Evolutionary conservation across 2,797 vertebrate species (phyloP), one percentile per base, ranked within the genome.

Genomic region (Botia almorhae): DNA sequence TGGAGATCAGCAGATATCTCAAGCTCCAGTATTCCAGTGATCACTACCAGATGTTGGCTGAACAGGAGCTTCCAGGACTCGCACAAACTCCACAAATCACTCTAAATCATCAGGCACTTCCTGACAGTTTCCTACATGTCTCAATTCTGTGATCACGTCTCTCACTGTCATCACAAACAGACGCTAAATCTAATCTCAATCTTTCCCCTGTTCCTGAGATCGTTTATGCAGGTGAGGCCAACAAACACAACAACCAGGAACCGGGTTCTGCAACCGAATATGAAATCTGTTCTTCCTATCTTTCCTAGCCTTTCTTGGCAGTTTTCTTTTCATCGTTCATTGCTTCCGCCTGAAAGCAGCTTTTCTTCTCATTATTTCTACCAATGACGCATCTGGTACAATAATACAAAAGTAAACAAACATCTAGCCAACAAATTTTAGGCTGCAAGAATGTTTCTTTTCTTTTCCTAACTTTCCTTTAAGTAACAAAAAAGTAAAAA

Each of bases 11-110:
- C 69, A 77, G 81, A 85, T 86, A 83, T 81, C 21, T 84, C 81
- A 76, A 82, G 69, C 82, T 73, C 43, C 80, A 68, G 33, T 33
- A 33, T 33, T 33, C 33, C 33, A 33, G 33, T 33, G 85, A 90
- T 89, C 85, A 88, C 80, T 89, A 85, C 93, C 95, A 96, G 93
- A 96, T 96, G 95, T 94, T 91, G 90, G 89, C 89, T 90, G 90
- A 87, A 89, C 80, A n/a, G 73, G 84, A 89, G 89, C 88, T 91
- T 39, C 51, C 86, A 89, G 90, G 88, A 87, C 84, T 0, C 56
- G 86, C 88, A 87, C 90, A 88, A 85, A 74, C 81, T 84, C 76
- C 84, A 83, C 87, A 86, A 89, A 92, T 89, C 84, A 83, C 76
- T 78, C 83, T 93, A 95, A 96, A 94, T 95, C 92, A 93, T 81